These are phyloP conservation scores for Plutomurus gul DNA, from an alignment of 1,140 invertebrate species.

Conservation along the genomic window DNA sequence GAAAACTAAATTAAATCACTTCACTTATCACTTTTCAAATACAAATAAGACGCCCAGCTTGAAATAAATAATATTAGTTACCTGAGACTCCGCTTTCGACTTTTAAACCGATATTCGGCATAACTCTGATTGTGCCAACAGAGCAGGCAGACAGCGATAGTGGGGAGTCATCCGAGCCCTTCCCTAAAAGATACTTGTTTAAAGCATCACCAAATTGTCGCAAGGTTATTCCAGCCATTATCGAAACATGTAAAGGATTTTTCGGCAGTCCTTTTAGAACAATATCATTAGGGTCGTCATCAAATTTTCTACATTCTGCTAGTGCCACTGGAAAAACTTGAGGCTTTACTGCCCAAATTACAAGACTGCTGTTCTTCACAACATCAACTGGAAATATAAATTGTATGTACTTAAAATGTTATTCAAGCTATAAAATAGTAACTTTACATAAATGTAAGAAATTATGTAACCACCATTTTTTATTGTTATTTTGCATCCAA, in stretches of 20 bases:
- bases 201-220: background rate
- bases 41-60: background rate
- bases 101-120: slow-evolving; percentile 91
- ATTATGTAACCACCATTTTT: slow-evolving; percentile 41
- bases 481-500: slow-evolving; percentile 36
- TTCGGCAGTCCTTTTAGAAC: slow-evolving; percentile 45
- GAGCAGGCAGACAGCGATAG: background rate
- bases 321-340: slow-evolving; percentile 71
- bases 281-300: slow-evolving; percentile 49
- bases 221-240: slow-evolving; percentile 80
- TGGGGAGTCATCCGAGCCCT: background rate
- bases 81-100: slow-evolving; percentile 75
- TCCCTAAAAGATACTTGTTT: slow-evolving; percentile 52
- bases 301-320: slow-evolving; percentile 51
- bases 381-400: slow-evolving; percentile 59
- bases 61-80: slow-evolving; percentile 49
- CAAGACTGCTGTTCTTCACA: slow-evolving; percentile 69
- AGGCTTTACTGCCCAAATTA: slow-evolving; percentile 87
- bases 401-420: background rate
- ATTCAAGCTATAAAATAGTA: background rate
- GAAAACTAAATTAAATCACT: slow-evolving; percentile 10
- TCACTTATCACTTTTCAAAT: background rate
- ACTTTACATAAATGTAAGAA: background rate
- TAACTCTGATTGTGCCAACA: slow-evolving; percentile 64
- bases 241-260: slow-evolving; percentile 72